A percentile compares a stretch with the other conserved stretches of the same genome.
Conservation (phyloP, 2,888 invertebrate species). For the Cryptophagus acutangulus region DNA sequence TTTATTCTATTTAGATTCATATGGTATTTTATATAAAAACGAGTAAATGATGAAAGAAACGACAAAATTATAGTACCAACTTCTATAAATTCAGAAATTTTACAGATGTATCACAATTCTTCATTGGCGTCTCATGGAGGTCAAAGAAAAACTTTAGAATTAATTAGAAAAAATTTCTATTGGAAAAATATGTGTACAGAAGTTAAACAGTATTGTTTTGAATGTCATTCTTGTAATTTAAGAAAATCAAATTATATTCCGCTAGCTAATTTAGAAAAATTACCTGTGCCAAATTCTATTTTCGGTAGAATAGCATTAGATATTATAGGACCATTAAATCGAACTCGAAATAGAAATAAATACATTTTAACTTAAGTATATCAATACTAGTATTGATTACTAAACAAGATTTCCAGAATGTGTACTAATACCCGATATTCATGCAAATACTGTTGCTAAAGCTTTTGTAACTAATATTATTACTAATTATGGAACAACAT, state of each 20-base stretch:
- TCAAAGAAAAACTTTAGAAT: constrained; percentile 27
- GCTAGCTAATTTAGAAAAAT: neutral
- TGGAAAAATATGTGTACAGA: constrained; percentile 29
- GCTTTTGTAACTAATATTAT: constrained; percentile 28
- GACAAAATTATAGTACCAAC: constrained; percentile 16
- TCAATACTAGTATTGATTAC: constrained; percentile 29
- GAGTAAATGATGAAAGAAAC: constrained; percentile 4
- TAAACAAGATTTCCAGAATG: constrained; percentile 32
- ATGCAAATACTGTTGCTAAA: constrained; percentile 28
- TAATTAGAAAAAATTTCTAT: constrained; percentile 24
- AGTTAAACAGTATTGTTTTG: constrained; percentile 23
- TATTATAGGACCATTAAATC: constrained; percentile 31
- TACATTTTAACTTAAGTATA: constrained; percentile 35
- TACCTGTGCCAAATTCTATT: constrained; percentile 20
- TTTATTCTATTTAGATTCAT: constrained; percentile 15
- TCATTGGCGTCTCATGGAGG: constrained; percentile 32
- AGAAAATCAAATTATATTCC: constrained; percentile 20
- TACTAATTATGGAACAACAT: constrained; percentile 28
- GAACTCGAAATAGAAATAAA: constrained; percentile 23
- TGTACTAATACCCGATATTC: constrained; percentile 29
- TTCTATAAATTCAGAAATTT: constrained; percentile 10
- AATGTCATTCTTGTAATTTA: constrained; percentile 29
- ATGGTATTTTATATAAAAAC: constrained; percentile 14
- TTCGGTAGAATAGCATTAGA: constrained; percentile 29
- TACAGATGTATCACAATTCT: constrained; percentile 24